phyloP scores from a whole-genome alignment of 2,113 vertebrate species.

The Laticauda colubrina region DNA sequence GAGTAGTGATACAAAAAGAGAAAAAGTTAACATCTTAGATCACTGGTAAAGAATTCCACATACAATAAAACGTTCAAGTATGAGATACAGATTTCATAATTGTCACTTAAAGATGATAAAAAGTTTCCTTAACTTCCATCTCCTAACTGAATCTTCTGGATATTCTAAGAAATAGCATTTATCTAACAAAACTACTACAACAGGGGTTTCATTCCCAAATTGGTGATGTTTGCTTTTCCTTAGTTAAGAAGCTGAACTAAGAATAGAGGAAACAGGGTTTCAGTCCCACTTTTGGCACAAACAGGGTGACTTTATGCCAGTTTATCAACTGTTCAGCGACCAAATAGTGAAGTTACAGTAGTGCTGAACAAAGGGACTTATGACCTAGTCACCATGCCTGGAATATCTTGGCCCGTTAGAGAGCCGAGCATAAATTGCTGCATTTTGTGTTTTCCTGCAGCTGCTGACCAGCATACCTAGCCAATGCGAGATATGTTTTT shows the following conservation, averaged over 20 bases:
- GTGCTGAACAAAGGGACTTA: too few relatives aligned
- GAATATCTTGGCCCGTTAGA: background rate
- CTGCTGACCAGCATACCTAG: background rate
- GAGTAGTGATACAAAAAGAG: background rate
- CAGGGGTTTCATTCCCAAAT: background rate
- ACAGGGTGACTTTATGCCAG: background rate
- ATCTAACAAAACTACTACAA: background rate
- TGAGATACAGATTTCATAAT: background rate
- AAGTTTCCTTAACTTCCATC: background rate
- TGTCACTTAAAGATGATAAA: background rate
- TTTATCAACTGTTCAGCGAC: background rate
- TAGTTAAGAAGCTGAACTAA: background rate
- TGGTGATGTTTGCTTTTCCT: background rate
- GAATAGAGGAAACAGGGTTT: background rate
- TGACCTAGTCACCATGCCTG: background rate
- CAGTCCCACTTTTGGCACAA: background rate
- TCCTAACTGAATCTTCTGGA: background rate
- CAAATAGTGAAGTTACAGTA: background rate
- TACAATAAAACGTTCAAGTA: background rate
- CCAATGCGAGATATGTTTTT: background rate
- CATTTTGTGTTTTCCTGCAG: background rate
- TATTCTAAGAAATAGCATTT: background rate
- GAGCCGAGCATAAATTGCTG: background rate
- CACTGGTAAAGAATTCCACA: background rate
- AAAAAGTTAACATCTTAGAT: background rate